Percentiles rank a stretch among this genome's conserved stretches.
These are phyloP conservation scores for Pristionchus entomophagus DNA, from an alignment of 2,888 invertebrate genomes.

Conservation along the genomic window DNA sequence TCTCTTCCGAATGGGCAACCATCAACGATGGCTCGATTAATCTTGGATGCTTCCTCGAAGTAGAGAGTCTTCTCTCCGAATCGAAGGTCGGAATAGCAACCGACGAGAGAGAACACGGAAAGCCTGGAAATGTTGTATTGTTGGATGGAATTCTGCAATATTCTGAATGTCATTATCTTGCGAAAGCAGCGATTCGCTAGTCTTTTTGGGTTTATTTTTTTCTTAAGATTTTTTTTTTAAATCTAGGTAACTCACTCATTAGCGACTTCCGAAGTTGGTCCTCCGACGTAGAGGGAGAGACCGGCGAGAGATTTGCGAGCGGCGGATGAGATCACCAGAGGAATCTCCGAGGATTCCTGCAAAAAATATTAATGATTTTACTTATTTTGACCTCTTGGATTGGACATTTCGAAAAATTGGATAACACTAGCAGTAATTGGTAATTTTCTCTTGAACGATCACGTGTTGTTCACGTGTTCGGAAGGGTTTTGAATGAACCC, in stretches of 20 bases:
- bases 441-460: no score
- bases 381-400: no score
- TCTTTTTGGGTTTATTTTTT: no score
- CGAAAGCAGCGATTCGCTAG: no score
- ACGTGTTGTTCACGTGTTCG: no score
- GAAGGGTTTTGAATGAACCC: no score
- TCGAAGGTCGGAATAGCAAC: conserved; percentile 57
- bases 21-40: conserved; percentile 65
- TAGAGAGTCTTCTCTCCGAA: conserved; percentile 56
- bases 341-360: conserved; percentile 48
- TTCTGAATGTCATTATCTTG: no score
- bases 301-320: conserved; percentile 30
- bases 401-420: no score
- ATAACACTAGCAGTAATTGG: no score
- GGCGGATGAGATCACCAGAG: conserved; percentile 14
- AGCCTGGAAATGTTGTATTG: conserved; percentile 3
- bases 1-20: conserved; percentile 62
- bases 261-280: neutral
- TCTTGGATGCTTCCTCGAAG: conserved; percentile 62
- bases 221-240: no score
- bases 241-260: conserved; percentile 22
- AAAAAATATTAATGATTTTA: no score
- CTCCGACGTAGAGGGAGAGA: conserved; percentile 24
- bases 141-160: no score
- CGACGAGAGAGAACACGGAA: conserved; percentile 48